Evolutionary conservation across 2,888 invertebrate genomes (phyloP), one percentile per base, ranked within the genome.

Genomic region (Parnassius glacialis): DNA sequence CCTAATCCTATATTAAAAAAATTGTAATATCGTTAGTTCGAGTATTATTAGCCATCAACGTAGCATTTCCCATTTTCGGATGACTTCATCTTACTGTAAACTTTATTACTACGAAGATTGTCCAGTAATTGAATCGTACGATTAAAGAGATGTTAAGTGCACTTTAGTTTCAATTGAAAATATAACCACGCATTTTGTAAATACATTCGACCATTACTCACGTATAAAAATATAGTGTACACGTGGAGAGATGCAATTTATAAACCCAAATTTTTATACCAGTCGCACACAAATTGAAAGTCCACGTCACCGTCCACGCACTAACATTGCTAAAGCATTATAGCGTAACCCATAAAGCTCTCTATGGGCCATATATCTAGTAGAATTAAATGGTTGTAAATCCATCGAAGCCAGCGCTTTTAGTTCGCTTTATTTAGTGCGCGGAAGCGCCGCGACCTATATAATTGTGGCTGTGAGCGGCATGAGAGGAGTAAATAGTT

Each of bases 371-470:
- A 70, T 83, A 80, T 77, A 83, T 83, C 84, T 76, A 80, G 80
- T 72, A 72, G 81, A 83, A 87, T 87, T 84, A 85, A 81, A 79
- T 74, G 76, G 70, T 71, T 74, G 78, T 88, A 87, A 88, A 88
- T 84, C 85, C 78, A 75, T 87, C 85, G 76, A 70, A 72, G 70
- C 70, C 70, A 72, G 68, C 70, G 85, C 82, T 85, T 85, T 85
- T 76, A 82, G 77, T 66, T 69, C 64, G 74, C 74, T 79, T 78
- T 80, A 76, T 78, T 77, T 79, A 80, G 78, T 72, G 68, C 78
- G 65, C 81, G 85, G 85, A 86, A 85, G 83, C 77, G 68, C 55
- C 67, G 68, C 68, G 80, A 78, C 84, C 83, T 79, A 83, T 69
- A 60, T 60, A 55, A 51, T 42, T 43, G 57, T 42, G 50, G 54